Base-by-base conservation (phyloP, 2,113 vertebrate genomes). In the Ptychochromis oligacanthus region DNA sequence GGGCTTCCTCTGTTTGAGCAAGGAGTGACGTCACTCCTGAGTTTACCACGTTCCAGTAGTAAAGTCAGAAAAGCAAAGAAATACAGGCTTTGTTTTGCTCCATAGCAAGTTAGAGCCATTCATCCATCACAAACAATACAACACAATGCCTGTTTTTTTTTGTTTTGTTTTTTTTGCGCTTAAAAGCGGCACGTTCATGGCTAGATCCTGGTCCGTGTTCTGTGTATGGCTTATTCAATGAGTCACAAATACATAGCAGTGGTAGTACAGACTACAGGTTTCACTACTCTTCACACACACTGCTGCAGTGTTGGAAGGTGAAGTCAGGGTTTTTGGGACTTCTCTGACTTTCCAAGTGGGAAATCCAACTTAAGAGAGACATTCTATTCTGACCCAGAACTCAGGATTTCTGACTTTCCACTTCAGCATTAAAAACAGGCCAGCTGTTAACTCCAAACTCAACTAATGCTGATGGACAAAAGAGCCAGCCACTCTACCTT, bases 341-440 rank as follows among this genome's bases (percentile, higher is more conserved):
- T 67, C 22, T 28, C 22, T 17, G 15, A 67, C 15, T 17, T 11
- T 67, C 26, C 62, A 7, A 67, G 62, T 67, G 62, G 43, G 38
- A 26, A 17, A 67, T 17, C 7, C 7, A 26, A 46, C 14, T 46
- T 6, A 0, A 67, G 8, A 22, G 24, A 4, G 22, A 14, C 22
- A 46, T 67, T 46, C 64, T 38, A 46, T 12, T 43, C 5, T 43
- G 40, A 26, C 62, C 46, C 38, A 43, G 22, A 46, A 43, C 0
- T 0, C 6, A 22, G 62, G 38, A 65, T 65, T 65, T 65, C 62
- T 43, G n/a, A 0, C 17, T 7, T 67, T 14, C 64, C 40, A 46
- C 22, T 67, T 67, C 3, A 18, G 15, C 24, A 26, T 1, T n/a
- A 46, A 67, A 67, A 67, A 1, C 0, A 0, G 64, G 6, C 26